These are phyloP conservation scores for Drosophila melanogaster DNA, from an alignment of 1,140 invertebrate species.

Conservation along the genomic window DNA sequence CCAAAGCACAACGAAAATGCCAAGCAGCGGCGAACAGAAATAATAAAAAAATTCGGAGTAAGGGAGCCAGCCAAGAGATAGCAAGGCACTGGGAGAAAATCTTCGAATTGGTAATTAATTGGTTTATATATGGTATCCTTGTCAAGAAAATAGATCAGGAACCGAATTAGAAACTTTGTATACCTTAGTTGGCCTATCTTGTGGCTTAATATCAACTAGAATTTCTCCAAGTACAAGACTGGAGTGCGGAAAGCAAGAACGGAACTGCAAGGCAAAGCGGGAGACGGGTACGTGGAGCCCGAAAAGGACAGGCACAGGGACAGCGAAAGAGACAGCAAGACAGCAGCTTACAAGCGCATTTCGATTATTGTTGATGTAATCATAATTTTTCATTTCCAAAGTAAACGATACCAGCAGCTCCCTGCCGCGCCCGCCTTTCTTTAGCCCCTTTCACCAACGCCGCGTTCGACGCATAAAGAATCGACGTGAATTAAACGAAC, in stretches of 20 bases:
- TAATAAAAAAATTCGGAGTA: conserved; percentile 28
- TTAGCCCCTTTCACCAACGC: not conserved
- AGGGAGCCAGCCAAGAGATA: conserved; percentile 56
- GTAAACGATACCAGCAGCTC: conserved; percentile 67
- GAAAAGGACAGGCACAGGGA: conserved; percentile 19
- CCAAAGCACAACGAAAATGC: conserved; percentile 44
- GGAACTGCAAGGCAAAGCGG: conserved; percentile 22
- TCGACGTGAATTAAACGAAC: conserved; percentile 76
- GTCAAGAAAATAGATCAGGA: too few relatives aligned
- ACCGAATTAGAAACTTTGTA: too few relatives aligned
- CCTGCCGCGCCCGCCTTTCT: conserved; percentile 4
- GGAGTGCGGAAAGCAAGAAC: conserved; percentile 41
- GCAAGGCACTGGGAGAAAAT: conserved; percentile 24
- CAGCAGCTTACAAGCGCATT: conserved; percentile 79
- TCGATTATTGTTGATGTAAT: conserved; percentile 83
- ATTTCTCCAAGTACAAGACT: conserved; percentile 7
- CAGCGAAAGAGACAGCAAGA: conserved; percentile 21
- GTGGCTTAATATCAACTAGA: too few relatives aligned
- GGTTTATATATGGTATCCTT: not conserved
- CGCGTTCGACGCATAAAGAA: conserved; percentile 58
- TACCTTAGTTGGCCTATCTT: too few relatives aligned
- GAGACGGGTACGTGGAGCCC: not conserved
- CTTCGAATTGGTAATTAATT: not conserved
- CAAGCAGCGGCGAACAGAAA: conserved; percentile 38
- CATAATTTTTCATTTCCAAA: conserved; percentile 83